These are phyloP conservation scores for Eupithecia tripunctaria DNA, from an alignment of 2,888 invertebrate genomes.

Conservation along the genomic window DNA sequence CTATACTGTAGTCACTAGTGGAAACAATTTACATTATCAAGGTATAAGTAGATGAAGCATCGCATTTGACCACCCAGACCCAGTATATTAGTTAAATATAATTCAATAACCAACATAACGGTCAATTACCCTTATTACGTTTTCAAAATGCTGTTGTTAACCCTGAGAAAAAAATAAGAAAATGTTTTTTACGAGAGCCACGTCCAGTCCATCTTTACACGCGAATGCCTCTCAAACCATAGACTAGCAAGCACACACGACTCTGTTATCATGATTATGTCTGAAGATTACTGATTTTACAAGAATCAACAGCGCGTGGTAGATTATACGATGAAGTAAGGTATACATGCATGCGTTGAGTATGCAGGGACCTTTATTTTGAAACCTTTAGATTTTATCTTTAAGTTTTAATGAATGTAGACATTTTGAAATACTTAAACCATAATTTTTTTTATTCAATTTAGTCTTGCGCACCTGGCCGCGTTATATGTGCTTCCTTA, in stretches of 20 bases:
- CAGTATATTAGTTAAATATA: neutral
- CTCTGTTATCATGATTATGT: slow-evolving; percentile 28
- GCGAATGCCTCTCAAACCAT: slow-evolving; percentile 16
- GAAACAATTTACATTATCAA: neutral
- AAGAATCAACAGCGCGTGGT: slow-evolving; percentile 53
- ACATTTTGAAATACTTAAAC: neutral
- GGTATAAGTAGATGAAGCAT: no score
- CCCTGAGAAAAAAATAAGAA: neutral
- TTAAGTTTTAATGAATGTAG: neutral
- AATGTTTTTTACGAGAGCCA: neutral
- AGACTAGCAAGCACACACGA: slow-evolving; percentile 20
- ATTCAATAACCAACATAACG: neutral
- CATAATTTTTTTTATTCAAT: neutral
- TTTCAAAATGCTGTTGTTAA: neutral
- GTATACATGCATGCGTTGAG: slow-evolving; percentile 49
- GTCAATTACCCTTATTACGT: neutral
- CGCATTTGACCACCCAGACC: no score
- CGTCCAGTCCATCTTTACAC: slow-evolving; percentile 1
- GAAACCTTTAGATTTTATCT: slow-evolving; percentile 38
- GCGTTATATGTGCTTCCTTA: neutral
- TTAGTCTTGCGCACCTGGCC: neutral
- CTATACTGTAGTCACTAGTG: no score
- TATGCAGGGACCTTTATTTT: slow-evolving; percentile 46
- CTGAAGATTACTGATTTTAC: slow-evolving; percentile 46
- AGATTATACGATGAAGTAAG: slow-evolving; percentile 42